phyloP scores from a whole-genome alignment of 2,797 vertebrate species.

The Buphagus erythrorhynchus region DNA sequence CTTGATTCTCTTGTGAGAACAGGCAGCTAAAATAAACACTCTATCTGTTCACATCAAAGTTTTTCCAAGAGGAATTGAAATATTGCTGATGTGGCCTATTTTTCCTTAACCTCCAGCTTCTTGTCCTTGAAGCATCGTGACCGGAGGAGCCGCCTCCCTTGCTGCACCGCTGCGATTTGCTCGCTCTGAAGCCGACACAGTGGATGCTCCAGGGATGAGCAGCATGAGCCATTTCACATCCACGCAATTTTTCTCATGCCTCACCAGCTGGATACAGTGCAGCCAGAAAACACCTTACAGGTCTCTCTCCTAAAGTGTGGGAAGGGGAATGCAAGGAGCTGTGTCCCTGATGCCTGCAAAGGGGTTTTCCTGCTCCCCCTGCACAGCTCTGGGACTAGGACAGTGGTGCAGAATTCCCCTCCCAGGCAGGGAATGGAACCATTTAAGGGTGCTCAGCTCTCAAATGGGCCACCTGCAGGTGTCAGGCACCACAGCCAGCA shows the following conservation, averaged over 20 bases:
- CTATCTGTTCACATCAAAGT: background rate
- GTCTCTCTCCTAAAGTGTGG: accelerated
- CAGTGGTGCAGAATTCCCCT: background rate
- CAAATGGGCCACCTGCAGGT: background rate
- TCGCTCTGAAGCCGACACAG: background rate
- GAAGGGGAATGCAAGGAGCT: background rate
- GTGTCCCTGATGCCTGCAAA: background rate
- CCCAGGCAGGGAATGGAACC: background rate
- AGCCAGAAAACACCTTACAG: background rate
- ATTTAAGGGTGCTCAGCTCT: background rate
- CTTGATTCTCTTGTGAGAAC: slow-evolving; percentile 6
- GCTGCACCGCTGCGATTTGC: accelerated
- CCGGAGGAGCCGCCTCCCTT: background rate
- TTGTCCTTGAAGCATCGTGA: background rate
- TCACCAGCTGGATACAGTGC: background rate
- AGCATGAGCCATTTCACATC: slow-evolving; percentile 51
- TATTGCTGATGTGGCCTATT: background rate
- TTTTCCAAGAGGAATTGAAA: background rate
- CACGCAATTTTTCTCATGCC: background rate
- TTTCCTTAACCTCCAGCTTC: background rate
- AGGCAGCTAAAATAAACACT: slow-evolving; percentile 42
- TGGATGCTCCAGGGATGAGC: slow-evolving; percentile 69
- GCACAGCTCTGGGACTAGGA: accelerated
- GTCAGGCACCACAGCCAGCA: background rate
- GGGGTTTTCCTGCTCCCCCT: accelerated